Evolutionary conservation across 1,140 invertebrate species (phyloP).

Genomic region (Drosophila ercepeae): DNA sequence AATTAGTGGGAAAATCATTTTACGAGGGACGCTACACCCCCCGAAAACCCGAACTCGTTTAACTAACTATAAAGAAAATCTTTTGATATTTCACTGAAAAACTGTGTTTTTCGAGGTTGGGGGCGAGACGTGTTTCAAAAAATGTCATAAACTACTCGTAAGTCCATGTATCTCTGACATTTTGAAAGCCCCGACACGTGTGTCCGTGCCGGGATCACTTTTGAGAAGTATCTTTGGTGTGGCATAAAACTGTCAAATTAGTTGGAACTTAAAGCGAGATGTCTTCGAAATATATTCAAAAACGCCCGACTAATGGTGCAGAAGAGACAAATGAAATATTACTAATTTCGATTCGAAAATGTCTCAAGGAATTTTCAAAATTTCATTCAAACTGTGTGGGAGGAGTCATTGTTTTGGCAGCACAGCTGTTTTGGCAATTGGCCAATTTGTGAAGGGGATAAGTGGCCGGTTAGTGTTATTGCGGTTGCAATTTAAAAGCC

Average conservation of each 20-base stretch:
- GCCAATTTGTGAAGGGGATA: constrained; percentile 45
- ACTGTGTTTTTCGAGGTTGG: constrained; percentile 19
- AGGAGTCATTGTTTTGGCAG: constrained; percentile 10
- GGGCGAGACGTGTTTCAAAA: constrained; percentile 66
- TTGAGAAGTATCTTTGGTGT: constrained; percentile 36
- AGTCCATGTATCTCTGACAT: constrained; percentile 67
- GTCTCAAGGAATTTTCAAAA: constrained; percentile 34
- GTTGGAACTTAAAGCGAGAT: constrained; percentile 61
- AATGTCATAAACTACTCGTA: constrained; percentile 74
- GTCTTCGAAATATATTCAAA: constrained; percentile 54
- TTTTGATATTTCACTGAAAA: constrained; percentile 2
- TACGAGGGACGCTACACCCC: constrained; percentile 27
- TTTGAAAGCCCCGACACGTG: constrained; percentile 74
- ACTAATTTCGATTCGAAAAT: constrained; percentile 62
- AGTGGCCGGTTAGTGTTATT: constrained; percentile 41
- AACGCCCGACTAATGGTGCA: constrained; percentile 31
- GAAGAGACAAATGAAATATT: constrained; percentile 35
- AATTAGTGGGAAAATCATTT: constrained; percentile 76
- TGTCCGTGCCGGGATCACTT: constrained; percentile 47
- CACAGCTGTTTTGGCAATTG: constrained; percentile 48
- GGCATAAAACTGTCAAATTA: constrained; percentile 79
- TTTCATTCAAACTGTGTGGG: constrained; percentile 19
- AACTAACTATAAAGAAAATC: constrained; percentile 8
- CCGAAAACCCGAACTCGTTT: constrained; percentile 42
- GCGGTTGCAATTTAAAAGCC: constrained; percentile 58